Evolutionary conservation across 2,888 invertebrate genomes (phyloP).

Genomic region (Tenthredo amoena): DNA sequence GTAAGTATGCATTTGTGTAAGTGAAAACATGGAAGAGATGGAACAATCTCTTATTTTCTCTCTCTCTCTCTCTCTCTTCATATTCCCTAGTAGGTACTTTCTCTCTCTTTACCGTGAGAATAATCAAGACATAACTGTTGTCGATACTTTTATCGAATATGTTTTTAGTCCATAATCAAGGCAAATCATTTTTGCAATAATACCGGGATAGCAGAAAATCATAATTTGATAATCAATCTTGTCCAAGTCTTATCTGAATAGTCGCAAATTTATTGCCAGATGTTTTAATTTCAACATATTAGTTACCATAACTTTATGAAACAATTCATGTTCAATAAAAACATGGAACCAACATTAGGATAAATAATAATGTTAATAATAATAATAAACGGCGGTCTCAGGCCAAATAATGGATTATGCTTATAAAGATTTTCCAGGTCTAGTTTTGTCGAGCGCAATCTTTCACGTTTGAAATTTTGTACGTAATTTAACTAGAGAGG

Average conservation of each 20-base stretch:
- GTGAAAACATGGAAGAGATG: conserved; percentile 13
- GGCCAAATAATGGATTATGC: background rate
- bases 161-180: background rate
- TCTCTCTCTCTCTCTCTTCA: conserved; percentile 52
- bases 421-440: background rate
- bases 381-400: too few species aligned
- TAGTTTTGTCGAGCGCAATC: background rate
- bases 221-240: background rate
- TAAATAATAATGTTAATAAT: background rate
- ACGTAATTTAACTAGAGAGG: background rate
- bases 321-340: conserved; percentile 11
- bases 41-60: conserved; percentile 27
- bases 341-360: background rate
- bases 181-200: background rate
- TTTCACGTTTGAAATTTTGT: background rate
- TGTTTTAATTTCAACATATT: background rate
- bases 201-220: background rate
- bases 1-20: conserved; percentile 61
- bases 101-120: conserved; percentile 55
- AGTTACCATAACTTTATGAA: background rate
- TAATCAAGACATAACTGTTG: background rate
- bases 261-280: too few species aligned
- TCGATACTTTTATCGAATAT: background rate
- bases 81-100: conserved; percentile 46
- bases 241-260: too few species aligned